Conservation (phyloP, 2,113 vertebrate genomes). For the Callorhinus ursinus region DNA sequence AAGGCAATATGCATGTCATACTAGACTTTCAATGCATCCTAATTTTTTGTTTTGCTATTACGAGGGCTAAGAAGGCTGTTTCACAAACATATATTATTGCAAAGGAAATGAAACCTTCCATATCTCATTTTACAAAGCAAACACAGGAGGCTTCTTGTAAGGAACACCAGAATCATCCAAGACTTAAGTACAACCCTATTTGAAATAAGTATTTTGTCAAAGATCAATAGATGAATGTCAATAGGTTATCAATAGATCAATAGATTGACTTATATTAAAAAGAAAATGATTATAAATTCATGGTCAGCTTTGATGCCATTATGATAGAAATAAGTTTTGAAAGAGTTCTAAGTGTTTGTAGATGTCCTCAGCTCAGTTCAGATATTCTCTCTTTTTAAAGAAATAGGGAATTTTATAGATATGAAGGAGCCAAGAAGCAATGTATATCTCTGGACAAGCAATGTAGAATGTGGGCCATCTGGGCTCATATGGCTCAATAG, state of each 20-base stretch:
- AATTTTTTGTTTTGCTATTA: neutral
- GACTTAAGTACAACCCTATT: neutral
- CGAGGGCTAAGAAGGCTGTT: neutral
- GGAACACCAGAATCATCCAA: neutral
- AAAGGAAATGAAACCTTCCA: neutral
- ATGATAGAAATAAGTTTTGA: neutral
- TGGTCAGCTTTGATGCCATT: neutral
- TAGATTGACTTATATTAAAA: neutral
- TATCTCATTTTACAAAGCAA: neutral
- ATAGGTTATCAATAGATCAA: neutral
- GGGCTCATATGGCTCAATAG: neutral
- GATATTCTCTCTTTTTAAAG: neutral
- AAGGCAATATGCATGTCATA: neutral
- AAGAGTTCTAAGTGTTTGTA: neutral
- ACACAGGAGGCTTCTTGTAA: neutral
- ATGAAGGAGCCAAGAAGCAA: neutral
- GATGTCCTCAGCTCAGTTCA: neutral
- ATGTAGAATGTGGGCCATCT: neutral
- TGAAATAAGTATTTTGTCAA: neutral
- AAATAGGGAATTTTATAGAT: neutral
- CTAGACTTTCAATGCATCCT: neutral
- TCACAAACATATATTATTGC: neutral
- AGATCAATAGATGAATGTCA: neutral
- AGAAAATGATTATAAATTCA: neutral
- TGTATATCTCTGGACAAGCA: neutral